phyloP scores from a whole-genome alignment of 1,140 invertebrate genomes.

The Drosophila triauraria region DNA sequence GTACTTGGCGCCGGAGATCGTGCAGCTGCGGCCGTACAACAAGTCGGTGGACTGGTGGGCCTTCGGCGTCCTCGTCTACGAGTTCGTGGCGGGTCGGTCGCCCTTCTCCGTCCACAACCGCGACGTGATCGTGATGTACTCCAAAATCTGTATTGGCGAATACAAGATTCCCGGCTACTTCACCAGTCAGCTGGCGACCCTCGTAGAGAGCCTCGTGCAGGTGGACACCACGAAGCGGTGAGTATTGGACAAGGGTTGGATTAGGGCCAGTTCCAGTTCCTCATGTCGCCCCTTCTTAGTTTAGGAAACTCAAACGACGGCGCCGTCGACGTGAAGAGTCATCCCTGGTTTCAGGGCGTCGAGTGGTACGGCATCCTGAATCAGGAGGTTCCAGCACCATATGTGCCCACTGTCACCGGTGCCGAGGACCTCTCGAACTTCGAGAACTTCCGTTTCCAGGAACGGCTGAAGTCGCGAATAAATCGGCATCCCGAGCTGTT shows the following conservation, averaged over 20 bases:
- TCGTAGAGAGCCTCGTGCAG: slow-evolving; percentile 93
- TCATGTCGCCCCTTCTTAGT: slow-evolving; percentile 37
- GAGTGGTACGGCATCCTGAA: slow-evolving; percentile 95
- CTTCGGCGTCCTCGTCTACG: slow-evolving; percentile 94
- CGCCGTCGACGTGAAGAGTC: slow-evolving; percentile 88
- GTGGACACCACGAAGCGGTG: slow-evolving; percentile 92
- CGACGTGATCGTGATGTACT: slow-evolving; percentile 95
- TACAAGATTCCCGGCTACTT: slow-evolving; percentile 90
- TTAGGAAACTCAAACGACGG: slow-evolving; percentile 95
- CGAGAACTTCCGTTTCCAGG: slow-evolving; percentile 40
- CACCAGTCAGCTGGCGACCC: slow-evolving; percentile 91
- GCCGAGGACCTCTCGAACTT: slow-evolving; percentile 70
- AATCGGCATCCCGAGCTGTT: slow-evolving; percentile 72
- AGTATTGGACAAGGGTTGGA: not conserved
- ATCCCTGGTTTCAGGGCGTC: slow-evolving; percentile 90
- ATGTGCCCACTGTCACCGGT: slow-evolving; percentile 87
- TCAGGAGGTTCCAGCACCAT: slow-evolving; percentile 91
- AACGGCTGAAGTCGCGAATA: slow-evolving; percentile 49
- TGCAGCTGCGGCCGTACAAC: slow-evolving; percentile 97
- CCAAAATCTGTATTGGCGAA: slow-evolving; percentile 91
- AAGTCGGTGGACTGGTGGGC: slow-evolving; percentile 99
- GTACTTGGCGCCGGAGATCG: slow-evolving; percentile 97
- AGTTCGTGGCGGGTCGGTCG: slow-evolving; percentile 92
- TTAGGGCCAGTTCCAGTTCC: not conserved
- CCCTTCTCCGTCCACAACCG: slow-evolving; percentile 90